Base-by-base conservation (phyloP, 1,140 invertebrate genomes). In the Caerostris darwini region DNA sequence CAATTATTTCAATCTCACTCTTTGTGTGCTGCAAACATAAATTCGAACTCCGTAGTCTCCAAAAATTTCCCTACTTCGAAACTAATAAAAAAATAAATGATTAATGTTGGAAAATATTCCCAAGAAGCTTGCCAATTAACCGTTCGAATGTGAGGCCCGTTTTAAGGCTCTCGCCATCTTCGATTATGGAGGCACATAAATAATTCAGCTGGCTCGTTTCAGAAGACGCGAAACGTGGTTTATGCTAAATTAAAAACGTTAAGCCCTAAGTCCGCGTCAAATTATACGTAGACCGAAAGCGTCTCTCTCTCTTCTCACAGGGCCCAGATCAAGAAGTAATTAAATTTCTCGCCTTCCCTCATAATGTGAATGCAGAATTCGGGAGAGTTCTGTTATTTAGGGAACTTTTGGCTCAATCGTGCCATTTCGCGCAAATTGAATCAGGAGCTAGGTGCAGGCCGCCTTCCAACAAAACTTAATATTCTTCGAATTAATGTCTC, bases 241-340 rank as follows among this genome's bases (percentile, higher is more conserved):
- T 90, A 90, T 90, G 88, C 64, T 77, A 77, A 90, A 90, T 90
- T 90, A 90, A 90, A 90, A 90, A 90, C 64, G 67, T 77, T 90
- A 64, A 90, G 88, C 64, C 58, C 34, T 69, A 90, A 90, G n/a
- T 71, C 53, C 71, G 19, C 61, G 69, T 56, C 61, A 71, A 90
- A 90, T 90, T 71, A 58, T 50, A 90, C 59, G 88, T 50, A 34
- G 58, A 58, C 17, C 17, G 17, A 56, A 54, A 34, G 53, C 12
- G 53, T 56, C 12, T 59, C 85, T 71, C 67, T 90, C 50, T 56
- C 71, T 12, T 7, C 53, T 71, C 50, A 14, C 53, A 17, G 53
- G 8, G 19, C 54, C 54, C 61, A 71, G 88, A 90, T 71, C 88
- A n/a, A 56, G n/a, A n/a, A 90, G 59, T 90, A 90, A 90, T 90